A percentile compares a stretch with the other conserved stretches of the same genome.
Conservation (phyloP, 1,140 invertebrate genomes). For the Trachymyrmex cornetzi region DNA sequence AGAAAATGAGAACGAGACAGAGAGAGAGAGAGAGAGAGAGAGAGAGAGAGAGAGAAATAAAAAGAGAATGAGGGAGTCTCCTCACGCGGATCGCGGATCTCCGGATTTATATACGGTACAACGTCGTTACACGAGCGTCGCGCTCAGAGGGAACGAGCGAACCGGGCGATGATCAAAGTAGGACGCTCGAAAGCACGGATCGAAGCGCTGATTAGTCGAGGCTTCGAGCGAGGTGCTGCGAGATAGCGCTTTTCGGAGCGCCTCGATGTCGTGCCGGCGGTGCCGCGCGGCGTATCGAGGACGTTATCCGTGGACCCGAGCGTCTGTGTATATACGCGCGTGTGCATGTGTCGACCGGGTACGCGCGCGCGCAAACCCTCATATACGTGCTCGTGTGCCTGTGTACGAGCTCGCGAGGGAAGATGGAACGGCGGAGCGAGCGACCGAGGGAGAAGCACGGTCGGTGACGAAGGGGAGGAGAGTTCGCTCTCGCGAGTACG, state of each 20-base stretch:
- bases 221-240: conserved; percentile 72
- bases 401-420: conserved; percentile 65
- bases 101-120: conserved; percentile 58
- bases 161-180: conserved; percentile 73
- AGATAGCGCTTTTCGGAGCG: conserved; percentile 84
- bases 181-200: conserved; percentile 77
- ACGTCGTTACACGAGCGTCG: conserved; percentile 56
- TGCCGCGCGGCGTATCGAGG: conserved; percentile 79
- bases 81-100: conserved; percentile 42
- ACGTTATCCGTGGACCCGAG: conserved; percentile 83
- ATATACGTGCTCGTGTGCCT: not conserved
- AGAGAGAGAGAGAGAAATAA: not conserved
- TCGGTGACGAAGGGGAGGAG: conserved; percentile 49
- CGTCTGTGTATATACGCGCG: too few species aligned
- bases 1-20: not conserved
- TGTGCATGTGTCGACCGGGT: not conserved
- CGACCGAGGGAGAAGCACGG: conserved; percentile 66
- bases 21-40: conserved; percentile 1
- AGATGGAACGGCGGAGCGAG: conserved; percentile 72
- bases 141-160: conserved; percentile 55
- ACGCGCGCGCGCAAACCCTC: not conserved
- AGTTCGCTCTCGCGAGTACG: conserved; percentile 30
- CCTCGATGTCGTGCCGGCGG: conserved; percentile 72
- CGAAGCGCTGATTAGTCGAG: conserved; percentile 74
- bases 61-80: not conserved